Evolutionary conservation across 2,113 vertebrate species (phyloP).

Genomic region (Podiceps cristatus): DNA sequence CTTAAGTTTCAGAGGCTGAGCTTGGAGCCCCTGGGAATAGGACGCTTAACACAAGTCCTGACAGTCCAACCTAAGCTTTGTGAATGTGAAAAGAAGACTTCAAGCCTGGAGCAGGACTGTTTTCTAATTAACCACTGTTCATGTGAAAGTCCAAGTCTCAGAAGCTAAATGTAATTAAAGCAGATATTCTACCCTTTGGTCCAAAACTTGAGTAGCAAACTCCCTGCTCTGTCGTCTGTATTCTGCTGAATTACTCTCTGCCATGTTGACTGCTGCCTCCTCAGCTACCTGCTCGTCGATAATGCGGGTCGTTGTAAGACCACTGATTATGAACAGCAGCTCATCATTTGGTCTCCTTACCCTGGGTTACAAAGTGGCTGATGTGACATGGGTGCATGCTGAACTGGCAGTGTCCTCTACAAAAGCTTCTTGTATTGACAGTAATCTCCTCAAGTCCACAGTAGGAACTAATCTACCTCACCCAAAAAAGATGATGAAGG

Average conservation of each 20-base stretch:
- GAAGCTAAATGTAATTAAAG: slow-evolving; percentile 10
- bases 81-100: slow-evolving; percentile 29
- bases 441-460: neutral
- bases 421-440: neutral
- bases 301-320: accelerated
- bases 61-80: slow-evolving; percentile 9
- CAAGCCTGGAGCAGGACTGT: slow-evolving; percentile 19
- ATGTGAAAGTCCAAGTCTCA: neutral
- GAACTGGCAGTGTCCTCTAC: neutral
- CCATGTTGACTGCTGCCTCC: neutral
- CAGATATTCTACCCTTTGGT: neutral
- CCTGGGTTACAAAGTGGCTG: neutral
- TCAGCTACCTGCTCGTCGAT: neutral
- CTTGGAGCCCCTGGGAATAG: neutral
- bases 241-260: neutral
- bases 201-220: neutral
- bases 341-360: neutral
- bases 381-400: neutral
- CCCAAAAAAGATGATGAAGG: neutral
- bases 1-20: slow-evolving; percentile 9
- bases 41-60: slow-evolving; percentile 1
- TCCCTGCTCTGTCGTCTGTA: neutral
- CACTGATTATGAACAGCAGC: neutral
- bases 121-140: slow-evolving; percentile 40
- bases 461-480: neutral